Conservation (phyloP, 2,797 vertebrate genomes). For the Ciconia nigra region DNA sequence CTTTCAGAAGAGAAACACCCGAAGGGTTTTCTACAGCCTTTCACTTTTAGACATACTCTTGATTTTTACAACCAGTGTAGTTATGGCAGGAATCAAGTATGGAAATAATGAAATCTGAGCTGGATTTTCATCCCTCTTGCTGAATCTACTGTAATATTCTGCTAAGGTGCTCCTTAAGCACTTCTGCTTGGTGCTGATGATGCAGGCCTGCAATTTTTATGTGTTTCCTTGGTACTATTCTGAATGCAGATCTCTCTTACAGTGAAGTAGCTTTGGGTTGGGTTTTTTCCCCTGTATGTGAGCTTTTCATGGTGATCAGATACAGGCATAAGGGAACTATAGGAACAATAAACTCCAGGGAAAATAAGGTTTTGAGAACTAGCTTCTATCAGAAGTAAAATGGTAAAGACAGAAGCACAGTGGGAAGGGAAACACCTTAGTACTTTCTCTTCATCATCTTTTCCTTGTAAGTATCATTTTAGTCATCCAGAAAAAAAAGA, state of each 20-base stretch:
- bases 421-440: neutral
- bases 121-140: neutral
- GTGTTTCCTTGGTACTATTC: neutral
- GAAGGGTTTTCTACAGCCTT: neutral
- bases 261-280: neutral
- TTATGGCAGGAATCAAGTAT: neutral
- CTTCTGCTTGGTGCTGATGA: neutral
- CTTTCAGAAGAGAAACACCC: neutral
- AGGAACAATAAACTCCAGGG: neutral
- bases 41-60: neutral
- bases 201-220: neutral
- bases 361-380: neutral
- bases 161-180: neutral
- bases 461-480: neutral
- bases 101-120: neutral
- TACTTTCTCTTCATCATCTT: neutral
- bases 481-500: neutral
- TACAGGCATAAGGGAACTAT: neutral
- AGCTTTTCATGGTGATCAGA: neutral
- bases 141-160: neutral
- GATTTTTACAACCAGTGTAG: neutral
- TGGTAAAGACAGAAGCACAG: neutral
- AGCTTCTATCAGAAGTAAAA: neutral
- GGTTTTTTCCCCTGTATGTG: neutral
- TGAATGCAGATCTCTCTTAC: neutral